These are phyloP conservation scores for Pelochelys cantorii DNA, from an alignment of 2,797 vertebrate genomes.

Conservation along the genomic window DNA sequence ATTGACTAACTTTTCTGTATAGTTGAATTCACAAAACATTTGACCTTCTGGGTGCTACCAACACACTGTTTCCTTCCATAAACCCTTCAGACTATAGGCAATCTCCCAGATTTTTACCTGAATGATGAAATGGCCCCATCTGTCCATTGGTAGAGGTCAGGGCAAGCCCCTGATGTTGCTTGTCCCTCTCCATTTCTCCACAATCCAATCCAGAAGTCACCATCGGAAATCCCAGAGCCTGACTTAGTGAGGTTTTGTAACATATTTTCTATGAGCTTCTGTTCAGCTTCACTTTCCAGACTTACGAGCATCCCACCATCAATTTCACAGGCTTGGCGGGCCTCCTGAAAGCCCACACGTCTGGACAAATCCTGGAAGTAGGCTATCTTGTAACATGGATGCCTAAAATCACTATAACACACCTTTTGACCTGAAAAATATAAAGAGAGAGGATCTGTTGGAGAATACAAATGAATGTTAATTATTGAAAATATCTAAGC, in stretches of 20 bases:
- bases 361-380: conserved; percentile 94
- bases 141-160: conserved; percentile 91
- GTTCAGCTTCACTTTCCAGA: conserved; percentile 86
- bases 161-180: conserved; percentile 84
- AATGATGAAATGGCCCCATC: conserved; percentile 89
- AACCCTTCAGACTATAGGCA: not conserved
- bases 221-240: conserved; percentile 86
- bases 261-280: conserved; percentile 90
- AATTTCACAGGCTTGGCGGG: conserved; percentile 87
- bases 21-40: not conserved
- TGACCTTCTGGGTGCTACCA: not conserved
- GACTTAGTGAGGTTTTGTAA: conserved; percentile 89
- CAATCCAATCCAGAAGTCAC: conserved; percentile 97
- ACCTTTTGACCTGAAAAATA: conserved; percentile 89
- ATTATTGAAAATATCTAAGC: not conserved
- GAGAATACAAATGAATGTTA: not conserved
- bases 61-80: not conserved
- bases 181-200: conserved; percentile 85
- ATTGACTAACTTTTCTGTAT: not conserved
- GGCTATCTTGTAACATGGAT: conserved; percentile 93
- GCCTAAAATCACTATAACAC: conserved; percentile 85
- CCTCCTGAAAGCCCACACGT: conserved; percentile 91
- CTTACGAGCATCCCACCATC: conserved; percentile 91
- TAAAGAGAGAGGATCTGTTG: not conserved
- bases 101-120: conserved; percentile 80